Evolutionary conservation across 2,113 vertebrate species (phyloP).

Genomic region (Cavia porcellus): DNA sequence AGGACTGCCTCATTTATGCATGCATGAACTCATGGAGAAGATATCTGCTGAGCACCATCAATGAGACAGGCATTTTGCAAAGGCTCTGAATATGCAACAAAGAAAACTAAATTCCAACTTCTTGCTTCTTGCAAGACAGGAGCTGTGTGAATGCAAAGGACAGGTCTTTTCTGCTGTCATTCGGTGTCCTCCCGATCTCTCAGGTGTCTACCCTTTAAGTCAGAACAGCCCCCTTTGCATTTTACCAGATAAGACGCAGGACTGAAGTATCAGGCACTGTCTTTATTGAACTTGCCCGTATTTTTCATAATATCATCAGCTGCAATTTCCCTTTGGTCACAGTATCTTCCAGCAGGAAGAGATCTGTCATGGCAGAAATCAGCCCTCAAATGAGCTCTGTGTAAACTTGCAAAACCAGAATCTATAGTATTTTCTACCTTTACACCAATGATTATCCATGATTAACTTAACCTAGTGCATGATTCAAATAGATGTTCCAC

Average conservation of each 20-base stretch:
- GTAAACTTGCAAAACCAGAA: neutral
- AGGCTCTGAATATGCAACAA: neutral
- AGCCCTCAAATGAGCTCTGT: neutral
- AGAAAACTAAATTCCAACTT: neutral
- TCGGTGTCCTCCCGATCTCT: neutral
- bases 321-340: neutral
- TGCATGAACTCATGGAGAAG: neutral
- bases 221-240: neutral
- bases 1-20: neutral
- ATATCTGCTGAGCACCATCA: neutral
- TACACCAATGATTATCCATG: neutral
- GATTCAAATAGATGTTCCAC: neutral
- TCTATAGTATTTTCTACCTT: neutral
- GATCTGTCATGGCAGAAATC: neutral
- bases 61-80: neutral
- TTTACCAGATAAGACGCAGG: neutral
- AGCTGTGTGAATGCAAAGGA: neutral
- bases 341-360: neutral
- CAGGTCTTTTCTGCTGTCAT: neutral
- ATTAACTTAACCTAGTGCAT: neutral
- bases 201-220: neutral
- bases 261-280: accelerated
- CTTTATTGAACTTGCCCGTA: neutral
- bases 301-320: neutral
- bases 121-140: neutral